Conservation (phyloP, 1,140 invertebrate species). For the Microplitis mediator region DNA sequence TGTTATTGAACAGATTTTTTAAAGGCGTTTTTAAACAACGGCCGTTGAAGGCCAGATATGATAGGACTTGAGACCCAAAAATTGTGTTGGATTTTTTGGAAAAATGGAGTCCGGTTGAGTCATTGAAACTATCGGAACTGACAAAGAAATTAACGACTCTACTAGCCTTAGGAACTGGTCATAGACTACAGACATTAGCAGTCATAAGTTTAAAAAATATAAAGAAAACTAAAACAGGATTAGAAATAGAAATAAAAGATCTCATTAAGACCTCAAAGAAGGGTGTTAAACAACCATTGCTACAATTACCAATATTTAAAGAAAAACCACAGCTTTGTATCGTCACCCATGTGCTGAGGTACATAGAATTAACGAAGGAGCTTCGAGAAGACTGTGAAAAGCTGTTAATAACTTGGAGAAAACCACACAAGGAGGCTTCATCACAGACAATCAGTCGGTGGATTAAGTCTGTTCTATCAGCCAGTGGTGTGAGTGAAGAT, state of each 20-base stretch:
- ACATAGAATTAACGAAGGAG: background rate
- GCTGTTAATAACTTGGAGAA: background rate
- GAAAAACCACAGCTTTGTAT: background rate
- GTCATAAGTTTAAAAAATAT: background rate
- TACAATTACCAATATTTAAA: background rate
- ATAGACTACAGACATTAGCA: background rate
- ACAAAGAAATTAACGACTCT: background rate
- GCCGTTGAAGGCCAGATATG: constrained; percentile 36
- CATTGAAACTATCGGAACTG: background rate
- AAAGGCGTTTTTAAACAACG: constrained; percentile 36
- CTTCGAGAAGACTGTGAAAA: background rate
- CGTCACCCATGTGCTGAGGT: background rate
- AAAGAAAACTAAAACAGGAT: background rate
- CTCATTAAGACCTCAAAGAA: background rate
- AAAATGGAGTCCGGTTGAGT: background rate
- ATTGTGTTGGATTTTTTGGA: background rate
- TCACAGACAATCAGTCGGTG: background rate
- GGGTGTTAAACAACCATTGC: background rate
- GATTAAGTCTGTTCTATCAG: constrained; percentile 2
- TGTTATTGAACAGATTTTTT: constrained; percentile 33
- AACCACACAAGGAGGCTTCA: background rate
- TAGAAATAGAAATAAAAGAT: background rate
- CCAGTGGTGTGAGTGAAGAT: background rate
- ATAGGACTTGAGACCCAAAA: constrained; percentile 33
- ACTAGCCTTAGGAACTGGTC: background rate